Percentiles rank a stretch among this genome's conserved stretches.
Evolutionary conservation across 92 coral and sea anemone species (phyloP).

Genomic region (Scolanthus callimorphus): DNA sequence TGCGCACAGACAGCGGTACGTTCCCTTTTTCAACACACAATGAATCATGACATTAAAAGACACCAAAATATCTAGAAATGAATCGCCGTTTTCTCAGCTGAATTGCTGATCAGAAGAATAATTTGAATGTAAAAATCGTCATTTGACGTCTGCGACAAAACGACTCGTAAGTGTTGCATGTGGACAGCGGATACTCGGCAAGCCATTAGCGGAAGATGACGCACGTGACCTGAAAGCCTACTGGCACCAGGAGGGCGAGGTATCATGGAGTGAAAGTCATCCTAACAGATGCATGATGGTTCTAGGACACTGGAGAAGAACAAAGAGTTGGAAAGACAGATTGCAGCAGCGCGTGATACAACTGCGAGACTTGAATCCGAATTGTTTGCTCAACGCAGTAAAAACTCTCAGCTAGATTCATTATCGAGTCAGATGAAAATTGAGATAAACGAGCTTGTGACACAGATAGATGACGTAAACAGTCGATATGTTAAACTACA

Average conservation of each 20-base stretch:
- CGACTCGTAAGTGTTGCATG: too few relatives aligned
- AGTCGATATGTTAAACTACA: constrained; percentile 20
- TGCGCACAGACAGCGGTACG: too few relatives aligned
- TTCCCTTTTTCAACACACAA: too few relatives aligned
- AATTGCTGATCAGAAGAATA: too few relatives aligned
- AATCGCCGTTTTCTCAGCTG: too few relatives aligned
- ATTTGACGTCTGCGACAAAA: too few relatives aligned
- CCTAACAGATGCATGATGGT: neutral
- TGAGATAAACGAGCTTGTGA: neutral
- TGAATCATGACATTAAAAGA: too few relatives aligned
- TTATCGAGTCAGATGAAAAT: constrained; percentile 1
- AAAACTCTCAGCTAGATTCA: constrained; percentile 33
- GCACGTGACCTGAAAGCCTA: neutral
- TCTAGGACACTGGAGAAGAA: constrained; percentile 48
- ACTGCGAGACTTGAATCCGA: constrained; percentile 50
- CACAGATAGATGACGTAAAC: neutral
- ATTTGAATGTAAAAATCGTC: too few relatives aligned
- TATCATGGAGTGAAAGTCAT: neutral
- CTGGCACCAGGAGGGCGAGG: too few relatives aligned
- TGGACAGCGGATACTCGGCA: neutral
- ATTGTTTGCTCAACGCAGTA: constrained; percentile 30
- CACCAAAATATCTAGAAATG: too few relatives aligned
- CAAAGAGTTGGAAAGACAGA: constrained; percentile 45
- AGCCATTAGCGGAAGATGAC: neutral
- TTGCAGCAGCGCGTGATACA: constrained; percentile 35